phyloP scores from a whole-genome alignment of 2,113 vertebrate genomes.

The Circaetus cinerascens region DNA sequence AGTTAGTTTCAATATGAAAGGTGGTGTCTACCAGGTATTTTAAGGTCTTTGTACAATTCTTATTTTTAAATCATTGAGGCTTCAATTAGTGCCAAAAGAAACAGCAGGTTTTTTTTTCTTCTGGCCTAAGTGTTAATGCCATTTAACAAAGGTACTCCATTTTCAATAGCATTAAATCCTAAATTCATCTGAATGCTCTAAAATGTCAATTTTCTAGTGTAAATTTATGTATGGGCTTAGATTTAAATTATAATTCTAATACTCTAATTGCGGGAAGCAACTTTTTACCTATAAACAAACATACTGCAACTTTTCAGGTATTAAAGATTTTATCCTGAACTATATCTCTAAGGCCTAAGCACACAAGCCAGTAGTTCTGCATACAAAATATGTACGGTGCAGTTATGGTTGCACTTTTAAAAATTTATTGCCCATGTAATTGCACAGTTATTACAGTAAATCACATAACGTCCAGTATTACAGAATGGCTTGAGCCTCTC shows the following conservation, averaged over 20 bases:
- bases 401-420: background rate
- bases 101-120: fast-evolving
- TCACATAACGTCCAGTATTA: background rate
- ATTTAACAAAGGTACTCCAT: background rate
- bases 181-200: background rate
- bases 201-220: background rate
- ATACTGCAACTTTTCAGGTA: background rate
- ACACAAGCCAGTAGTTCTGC: background rate
- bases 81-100: background rate
- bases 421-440: background rate
- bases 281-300: background rate
- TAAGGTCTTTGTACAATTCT: background rate
- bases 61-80: background rate
- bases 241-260: background rate
- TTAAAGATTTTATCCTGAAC: background rate
- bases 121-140: background rate
- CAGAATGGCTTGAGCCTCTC: background rate
- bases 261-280: background rate
- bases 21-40: background rate
- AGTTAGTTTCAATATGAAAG: background rate
- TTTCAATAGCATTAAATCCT: background rate
- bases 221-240: background rate
- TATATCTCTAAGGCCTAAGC: background rate
- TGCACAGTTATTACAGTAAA: background rate
- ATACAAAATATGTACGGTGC: background rate